Conservation (phyloP, 2,113 vertebrate genomes). For the Sinocyclocheilus rhinocerous region DNA sequence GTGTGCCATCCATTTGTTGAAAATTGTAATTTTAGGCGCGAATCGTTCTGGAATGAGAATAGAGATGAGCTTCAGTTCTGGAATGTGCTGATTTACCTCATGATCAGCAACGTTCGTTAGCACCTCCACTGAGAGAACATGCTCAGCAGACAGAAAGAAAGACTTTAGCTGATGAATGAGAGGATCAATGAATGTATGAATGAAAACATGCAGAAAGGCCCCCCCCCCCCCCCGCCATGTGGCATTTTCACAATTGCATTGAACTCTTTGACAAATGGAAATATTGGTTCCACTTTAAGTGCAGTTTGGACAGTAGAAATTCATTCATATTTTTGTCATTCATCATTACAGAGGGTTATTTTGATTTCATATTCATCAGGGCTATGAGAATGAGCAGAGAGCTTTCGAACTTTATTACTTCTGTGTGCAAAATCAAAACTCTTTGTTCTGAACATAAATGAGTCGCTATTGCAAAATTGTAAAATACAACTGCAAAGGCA, state of each 20-base stretch:
- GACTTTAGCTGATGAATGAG: slow-evolving; percentile 57
- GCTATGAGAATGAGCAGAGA: background rate
- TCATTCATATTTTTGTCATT: background rate
- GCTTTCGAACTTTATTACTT: background rate
- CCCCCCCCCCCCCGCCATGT: background rate
- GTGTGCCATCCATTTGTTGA: background rate
- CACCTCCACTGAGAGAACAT: slow-evolving; percentile 56
- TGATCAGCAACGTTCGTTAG: slow-evolving; percentile 6
- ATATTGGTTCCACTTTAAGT: background rate
- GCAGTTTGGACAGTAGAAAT: background rate
- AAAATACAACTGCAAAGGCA: background rate
- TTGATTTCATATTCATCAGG: background rate
- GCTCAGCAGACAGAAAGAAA: slow-evolving; percentile 27
- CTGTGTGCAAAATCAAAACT: background rate
- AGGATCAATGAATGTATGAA: slow-evolving; percentile 57
- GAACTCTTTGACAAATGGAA: background rate
- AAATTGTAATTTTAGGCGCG: background rate
- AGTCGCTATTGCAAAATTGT: background rate
- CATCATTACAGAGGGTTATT: background rate
- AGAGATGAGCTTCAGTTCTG: slow-evolving; percentile 62
- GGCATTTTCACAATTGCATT: background rate
- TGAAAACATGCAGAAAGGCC: slow-evolving; percentile 34
- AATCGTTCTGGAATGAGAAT: slow-evolving; percentile 38
- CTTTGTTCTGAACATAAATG: background rate
- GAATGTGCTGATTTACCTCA: slow-evolving; percentile 68